Conservation (phyloP, 2,888 invertebrate genomes). For the Pterostichus niger region DNA sequence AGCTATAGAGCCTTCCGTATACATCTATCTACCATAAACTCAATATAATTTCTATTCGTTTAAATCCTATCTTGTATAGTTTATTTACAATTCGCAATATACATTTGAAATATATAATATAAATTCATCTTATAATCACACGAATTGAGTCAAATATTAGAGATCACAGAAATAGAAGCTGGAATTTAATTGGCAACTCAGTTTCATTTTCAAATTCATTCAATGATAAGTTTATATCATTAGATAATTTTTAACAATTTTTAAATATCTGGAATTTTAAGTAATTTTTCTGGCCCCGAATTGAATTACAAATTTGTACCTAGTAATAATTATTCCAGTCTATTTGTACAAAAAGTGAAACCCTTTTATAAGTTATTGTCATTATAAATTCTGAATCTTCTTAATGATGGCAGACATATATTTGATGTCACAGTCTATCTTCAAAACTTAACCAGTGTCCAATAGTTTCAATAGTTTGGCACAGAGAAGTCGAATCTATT, state of each 20-base stretch:
- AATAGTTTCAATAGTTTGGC: conserved; percentile 63
- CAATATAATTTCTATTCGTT: conserved; percentile 70
- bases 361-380: conserved; percentile 66
- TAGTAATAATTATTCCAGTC: conserved; percentile 63
- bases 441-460: conserved; percentile 59
- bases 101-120: conserved; percentile 75
- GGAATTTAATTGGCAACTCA: conserved; percentile 71
- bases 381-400: conserved; percentile 59
- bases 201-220: conserved; percentile 56
- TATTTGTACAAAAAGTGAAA: conserved; percentile 67
- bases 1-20: conserved; percentile 67
- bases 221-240: conserved; percentile 34
- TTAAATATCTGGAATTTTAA: conserved; percentile 55
- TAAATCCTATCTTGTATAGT: conserved; percentile 72
- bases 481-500: conserved; percentile 58
- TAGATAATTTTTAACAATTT: conserved; percentile 25
- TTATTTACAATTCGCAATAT: conserved; percentile 77
- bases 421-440: conserved; percentile 12
- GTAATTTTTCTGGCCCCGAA: conserved; percentile 63
- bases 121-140: conserved; percentile 66
- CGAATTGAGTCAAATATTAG: conserved; percentile 72
- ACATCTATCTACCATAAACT: conserved; percentile 69
- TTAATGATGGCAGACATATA: conserved; percentile 48
- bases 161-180: conserved; percentile 77
- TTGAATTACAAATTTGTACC: conserved; percentile 59